Evolutionary conservation across 1,140 invertebrate species (phyloP).

Genomic region (Drosophila oshimai): DNA sequence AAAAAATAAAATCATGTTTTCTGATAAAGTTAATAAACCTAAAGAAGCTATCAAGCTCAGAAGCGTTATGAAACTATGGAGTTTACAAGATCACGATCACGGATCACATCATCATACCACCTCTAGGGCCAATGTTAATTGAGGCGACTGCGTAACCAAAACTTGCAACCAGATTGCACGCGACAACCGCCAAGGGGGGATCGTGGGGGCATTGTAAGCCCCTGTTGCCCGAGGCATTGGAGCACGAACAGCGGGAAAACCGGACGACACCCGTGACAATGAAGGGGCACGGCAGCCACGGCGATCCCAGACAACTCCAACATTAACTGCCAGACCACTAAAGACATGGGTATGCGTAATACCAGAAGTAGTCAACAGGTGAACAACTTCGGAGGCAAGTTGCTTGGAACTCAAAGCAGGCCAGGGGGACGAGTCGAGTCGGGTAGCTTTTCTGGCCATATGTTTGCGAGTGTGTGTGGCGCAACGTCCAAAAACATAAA

Average conservation of each 20-base stretch:
- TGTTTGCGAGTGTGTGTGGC: constrained; percentile 27
- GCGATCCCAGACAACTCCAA: neutral
- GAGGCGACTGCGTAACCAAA: constrained; percentile 65
- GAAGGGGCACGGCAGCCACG: constrained; percentile 31
- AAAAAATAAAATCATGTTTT: no score
- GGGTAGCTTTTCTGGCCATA: neutral
- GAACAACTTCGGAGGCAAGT: constrained; percentile 54
- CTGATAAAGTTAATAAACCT: no score
- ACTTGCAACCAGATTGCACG: constrained; percentile 57
- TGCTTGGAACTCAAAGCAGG: neutral
- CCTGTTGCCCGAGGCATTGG: constrained; percentile 28
- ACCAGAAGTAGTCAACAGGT: constrained; percentile 78
- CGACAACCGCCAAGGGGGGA: neutral
- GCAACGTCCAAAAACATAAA: constrained; percentile 47
- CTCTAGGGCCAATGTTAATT: constrained; percentile 29
- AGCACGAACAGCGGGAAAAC: constrained; percentile 37
- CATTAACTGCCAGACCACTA: constrained; percentile 1
- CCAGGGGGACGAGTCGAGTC: constrained; percentile 6
- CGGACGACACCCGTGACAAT: constrained; percentile 64
- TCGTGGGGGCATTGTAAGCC: neutral
- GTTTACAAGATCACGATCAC: neutral
- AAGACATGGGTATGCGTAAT: constrained; percentile 60
- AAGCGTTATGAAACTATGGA: no score
- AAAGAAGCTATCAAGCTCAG: no score
- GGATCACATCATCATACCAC: neutral